phyloP scores from a whole-genome alignment of 2,888 invertebrate genomes.

The Operophtera brumata region DNA sequence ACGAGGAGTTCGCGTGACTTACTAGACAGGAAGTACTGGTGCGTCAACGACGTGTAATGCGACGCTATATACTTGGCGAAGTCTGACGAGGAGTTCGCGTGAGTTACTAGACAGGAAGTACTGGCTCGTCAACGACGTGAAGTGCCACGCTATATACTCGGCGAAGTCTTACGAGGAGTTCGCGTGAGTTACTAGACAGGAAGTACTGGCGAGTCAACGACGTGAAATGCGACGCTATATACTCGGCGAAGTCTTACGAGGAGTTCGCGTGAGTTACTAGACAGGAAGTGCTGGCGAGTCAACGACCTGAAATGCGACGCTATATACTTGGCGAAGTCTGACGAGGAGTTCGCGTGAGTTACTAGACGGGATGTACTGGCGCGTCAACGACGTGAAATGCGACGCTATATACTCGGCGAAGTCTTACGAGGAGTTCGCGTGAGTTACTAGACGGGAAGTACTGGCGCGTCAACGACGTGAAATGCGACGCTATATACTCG shows the following conservation, averaged over 20 bases:
- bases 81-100: slow-evolving; percentile 90
- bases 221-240: slow-evolving; percentile 89
- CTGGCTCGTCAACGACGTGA: slow-evolving; percentile 88
- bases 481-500: slow-evolving; percentile 87
- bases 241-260: slow-evolving; percentile 88
- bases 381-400: slow-evolving; percentile 90
- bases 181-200: slow-evolving; percentile 85
- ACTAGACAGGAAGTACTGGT: slow-evolving; percentile 85
- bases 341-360: slow-evolving; percentile 88
- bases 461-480: slow-evolving; percentile 88
- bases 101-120: slow-evolving; percentile 84
- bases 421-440: slow-evolving; percentile 90
- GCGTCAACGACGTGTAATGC: slow-evolving; percentile 90
- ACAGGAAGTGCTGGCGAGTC: slow-evolving; percentile 85
- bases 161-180: slow-evolving; percentile 91
- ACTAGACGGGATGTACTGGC: slow-evolving; percentile 87
- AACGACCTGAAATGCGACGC: slow-evolving; percentile 92
- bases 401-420: slow-evolving; percentile 87
- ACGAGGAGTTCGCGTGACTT: slow-evolving; percentile 88
- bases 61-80: slow-evolving; percentile 87
- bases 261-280: slow-evolving; percentile 88
- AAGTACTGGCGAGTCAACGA: slow-evolving; percentile 87
- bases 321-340: slow-evolving; percentile 85
- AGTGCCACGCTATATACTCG: slow-evolving; percentile 87
- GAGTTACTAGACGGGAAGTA: slow-evolving; percentile 85